Percentiles rank a stretch among this genome's conserved stretches.
Conservation (phyloP, 2,888 invertebrate species). For the Nymphalis urticae region DNA sequence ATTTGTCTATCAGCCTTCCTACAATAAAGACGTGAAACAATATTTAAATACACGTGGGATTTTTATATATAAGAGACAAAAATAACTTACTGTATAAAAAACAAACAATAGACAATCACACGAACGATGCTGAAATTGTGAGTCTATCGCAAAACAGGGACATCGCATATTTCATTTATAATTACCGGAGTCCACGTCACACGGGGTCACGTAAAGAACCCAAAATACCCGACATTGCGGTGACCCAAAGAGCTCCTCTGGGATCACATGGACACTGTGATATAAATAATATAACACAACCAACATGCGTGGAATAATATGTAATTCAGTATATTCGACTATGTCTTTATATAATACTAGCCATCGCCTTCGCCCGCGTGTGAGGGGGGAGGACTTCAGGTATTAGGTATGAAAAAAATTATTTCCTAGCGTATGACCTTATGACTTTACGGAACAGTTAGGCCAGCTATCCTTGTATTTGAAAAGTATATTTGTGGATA, state of each 20-base stretch:
- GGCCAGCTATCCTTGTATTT: no score
- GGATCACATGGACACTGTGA: constrained; percentile 46
- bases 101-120: constrained; percentile 30
- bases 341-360: background rate
- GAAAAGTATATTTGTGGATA: no score
- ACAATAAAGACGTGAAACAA: no score
- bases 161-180: constrained; percentile 50
- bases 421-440: no score
- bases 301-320: constrained; percentile 34
- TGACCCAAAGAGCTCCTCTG: constrained; percentile 48
- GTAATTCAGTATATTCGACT: constrained; percentile 18
- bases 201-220: constrained; percentile 50
- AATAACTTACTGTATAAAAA: constrained; percentile 1
- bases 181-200: constrained; percentile 50
- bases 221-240: constrained; percentile 48
- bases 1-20: no score
- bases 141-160: constrained; percentile 24
- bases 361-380: no score
- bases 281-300: constrained; percentile 48
- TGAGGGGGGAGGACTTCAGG: no score
- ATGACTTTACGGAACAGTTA: no score
- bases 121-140: constrained; percentile 22
- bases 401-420: no score
- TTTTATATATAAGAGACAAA: no score
- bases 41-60: no score